A percentile compares a stretch with the other conserved stretches of the same genome.
These are phyloP conservation scores for Lophius piscatorius DNA, from an alignment of 2,113 vertebrate genomes.

Conservation along the genomic window DNA sequence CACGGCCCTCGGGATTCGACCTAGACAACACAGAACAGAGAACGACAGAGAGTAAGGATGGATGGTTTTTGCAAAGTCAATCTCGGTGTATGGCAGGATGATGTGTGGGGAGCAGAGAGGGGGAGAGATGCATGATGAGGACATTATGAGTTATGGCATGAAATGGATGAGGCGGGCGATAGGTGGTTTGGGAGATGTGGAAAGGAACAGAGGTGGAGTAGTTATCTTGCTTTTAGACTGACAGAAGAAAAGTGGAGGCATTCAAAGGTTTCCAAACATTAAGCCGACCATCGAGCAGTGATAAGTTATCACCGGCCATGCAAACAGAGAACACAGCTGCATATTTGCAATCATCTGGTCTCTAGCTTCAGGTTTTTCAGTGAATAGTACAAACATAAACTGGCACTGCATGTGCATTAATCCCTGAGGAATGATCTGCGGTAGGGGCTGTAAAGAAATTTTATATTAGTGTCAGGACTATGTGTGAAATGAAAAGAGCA, in stretches of 20 bases:
- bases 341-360: slow-evolving; percentile 4
- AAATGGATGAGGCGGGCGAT: slow-evolving; percentile 21
- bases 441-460: not conserved
- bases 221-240: slow-evolving; percentile 1
- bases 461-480: not conserved
- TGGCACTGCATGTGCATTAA: not conserved
- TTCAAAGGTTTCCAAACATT: too few relatives aligned
- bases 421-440: not conserved
- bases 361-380: not conserved
- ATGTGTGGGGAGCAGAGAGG: slow-evolving; percentile 16
- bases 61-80: slow-evolving; percentile 59
- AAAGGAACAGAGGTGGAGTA: slow-evolving; percentile 25
- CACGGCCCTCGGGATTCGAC: slow-evolving; percentile 91
- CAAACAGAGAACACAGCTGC: not conserved
- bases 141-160: slow-evolving; percentile 27
- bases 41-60: slow-evolving; percentile 36
- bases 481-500: slow-evolving; percentile 5
- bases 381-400: not conserved
- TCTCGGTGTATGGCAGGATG: slow-evolving; percentile 51
- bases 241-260: slow-evolving; percentile 11
- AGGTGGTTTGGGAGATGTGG: slow-evolving; percentile 26
- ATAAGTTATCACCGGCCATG: too few relatives aligned
- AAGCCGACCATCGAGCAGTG: too few relatives aligned
- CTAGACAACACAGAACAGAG: slow-evolving; percentile 69
- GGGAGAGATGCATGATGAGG: slow-evolving; percentile 21